These are phyloP conservation scores for Cydia splendana DNA, from an alignment of 1,140 invertebrate species.

Conservation along the genomic window DNA sequence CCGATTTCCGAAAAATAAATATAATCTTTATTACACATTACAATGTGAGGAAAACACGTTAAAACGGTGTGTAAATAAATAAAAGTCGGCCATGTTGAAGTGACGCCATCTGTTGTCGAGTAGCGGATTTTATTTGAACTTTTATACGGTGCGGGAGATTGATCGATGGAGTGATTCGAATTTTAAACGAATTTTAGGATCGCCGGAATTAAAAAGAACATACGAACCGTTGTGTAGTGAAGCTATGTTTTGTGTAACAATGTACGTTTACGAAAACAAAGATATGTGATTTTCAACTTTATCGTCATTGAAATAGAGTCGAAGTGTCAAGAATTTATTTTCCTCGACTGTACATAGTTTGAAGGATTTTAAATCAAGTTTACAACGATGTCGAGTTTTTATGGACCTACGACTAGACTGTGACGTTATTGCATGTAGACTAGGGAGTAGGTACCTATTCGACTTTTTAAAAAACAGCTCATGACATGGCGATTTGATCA, in stretches of 20 bases:
- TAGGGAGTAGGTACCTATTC: no score
- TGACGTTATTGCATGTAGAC: no score
- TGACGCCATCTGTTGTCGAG: conserved; percentile 47
- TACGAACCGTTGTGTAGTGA: not conserved
- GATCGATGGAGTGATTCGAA: conserved; percentile 7
- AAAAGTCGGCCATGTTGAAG: conserved; percentile 38
- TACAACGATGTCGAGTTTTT: not conserved
- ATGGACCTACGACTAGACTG: not conserved
- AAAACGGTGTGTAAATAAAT: conserved; percentile 48
- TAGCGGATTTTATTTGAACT: conserved; percentile 37
- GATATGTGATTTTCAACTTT: not conserved
- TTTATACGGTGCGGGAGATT: conserved; percentile 36
- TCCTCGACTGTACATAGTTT: not conserved
- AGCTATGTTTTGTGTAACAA: not conserved
- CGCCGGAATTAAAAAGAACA: not conserved
- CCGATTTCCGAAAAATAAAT: conserved; percentile 33
- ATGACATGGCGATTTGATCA: no score
- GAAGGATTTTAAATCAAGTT: not conserved
- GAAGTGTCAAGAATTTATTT: not conserved
- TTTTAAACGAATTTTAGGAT: not conserved
- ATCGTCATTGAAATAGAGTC: not conserved
- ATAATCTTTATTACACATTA: conserved; percentile 47
- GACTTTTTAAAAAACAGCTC: no score
- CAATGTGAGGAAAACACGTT: conserved; percentile 33
- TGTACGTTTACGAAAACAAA: not conserved